phyloP scores from a whole-genome alignment of 2,888 invertebrate species.

The Notocelia uddmanniana region DNA sequence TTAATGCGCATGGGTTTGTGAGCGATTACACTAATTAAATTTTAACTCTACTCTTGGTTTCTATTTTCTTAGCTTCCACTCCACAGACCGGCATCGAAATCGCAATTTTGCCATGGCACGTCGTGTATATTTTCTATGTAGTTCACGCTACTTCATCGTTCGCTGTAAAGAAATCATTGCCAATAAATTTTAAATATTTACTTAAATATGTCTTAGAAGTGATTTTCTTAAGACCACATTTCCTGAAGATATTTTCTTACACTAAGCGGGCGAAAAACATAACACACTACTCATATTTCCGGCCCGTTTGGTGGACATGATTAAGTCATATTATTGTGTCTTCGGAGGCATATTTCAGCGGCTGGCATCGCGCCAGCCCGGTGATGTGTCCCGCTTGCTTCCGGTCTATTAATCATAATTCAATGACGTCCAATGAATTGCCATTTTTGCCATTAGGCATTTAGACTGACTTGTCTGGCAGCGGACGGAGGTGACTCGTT shows the following conservation, averaged over 20 bases:
- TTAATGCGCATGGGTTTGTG: no score
- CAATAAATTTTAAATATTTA: background rate
- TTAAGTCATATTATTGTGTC: slow-evolving; percentile 66
- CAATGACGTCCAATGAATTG: slow-evolving; percentile 43
- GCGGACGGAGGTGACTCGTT: slow-evolving; percentile 23
- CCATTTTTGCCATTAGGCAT: slow-evolving; percentile 42
- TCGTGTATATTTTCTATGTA: no score
- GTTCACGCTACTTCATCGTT: no score
- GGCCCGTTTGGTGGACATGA: slow-evolving; percentile 61
- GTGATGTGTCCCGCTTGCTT: slow-evolving; percentile 55
- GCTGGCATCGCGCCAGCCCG: slow-evolving; percentile 55
- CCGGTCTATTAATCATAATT: slow-evolving; percentile 46
- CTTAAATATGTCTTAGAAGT: no score
- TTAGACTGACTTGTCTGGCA: slow-evolving; percentile 31
- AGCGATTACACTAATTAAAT: no score
- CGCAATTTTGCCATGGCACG: no score
- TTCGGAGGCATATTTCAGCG: slow-evolving; percentile 59
- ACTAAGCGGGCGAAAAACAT: slow-evolving; percentile 45
- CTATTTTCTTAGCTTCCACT: no score
- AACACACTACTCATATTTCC: slow-evolving; percentile 57
- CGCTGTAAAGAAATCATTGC: no score
- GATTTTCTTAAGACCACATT: background rate
- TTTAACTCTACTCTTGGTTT: no score
- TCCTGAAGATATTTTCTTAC: background rate
- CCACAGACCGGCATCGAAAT: no score